These are phyloP conservation scores for Stratiomys singularior DNA, from an alignment of 2,888 invertebrate species.

Conservation along the genomic window DNA sequence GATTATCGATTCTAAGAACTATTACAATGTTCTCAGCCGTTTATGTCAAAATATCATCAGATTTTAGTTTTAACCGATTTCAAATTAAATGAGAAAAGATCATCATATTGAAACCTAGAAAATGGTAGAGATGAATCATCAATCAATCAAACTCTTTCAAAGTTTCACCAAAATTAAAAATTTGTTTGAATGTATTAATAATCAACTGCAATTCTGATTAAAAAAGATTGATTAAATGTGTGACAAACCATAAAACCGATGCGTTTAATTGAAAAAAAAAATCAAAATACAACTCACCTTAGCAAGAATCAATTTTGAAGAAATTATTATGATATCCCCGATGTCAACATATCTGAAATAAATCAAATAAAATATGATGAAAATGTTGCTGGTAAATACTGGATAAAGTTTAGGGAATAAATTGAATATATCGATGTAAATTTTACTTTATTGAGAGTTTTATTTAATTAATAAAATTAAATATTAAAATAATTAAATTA, in stretches of 20 bases:
- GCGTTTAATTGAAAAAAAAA: background rate
- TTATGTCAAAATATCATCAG: too few species aligned
- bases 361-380: background rate
- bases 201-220: background rate
- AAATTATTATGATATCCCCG: background rate
- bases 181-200: background rate
- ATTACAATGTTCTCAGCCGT: too few species aligned
- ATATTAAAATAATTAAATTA: too few species aligned
- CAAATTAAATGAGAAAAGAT: too few species aligned
- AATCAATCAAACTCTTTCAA: background rate
- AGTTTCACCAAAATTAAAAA: background rate
- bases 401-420: too few species aligned
- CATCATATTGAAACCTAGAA: background rate
- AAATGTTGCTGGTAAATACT: too few species aligned
- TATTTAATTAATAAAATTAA: too few species aligned
- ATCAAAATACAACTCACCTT: background rate
- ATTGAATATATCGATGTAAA: too few species aligned
- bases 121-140: background rate
- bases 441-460: too few species aligned
- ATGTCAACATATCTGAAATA: slow-evolving; percentile 23
- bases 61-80: too few species aligned
- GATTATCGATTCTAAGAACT: too few species aligned
- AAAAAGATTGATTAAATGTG: background rate
- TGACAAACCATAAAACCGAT: background rate
- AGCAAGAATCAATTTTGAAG: background rate